A percentile compares a stretch with the other conserved stretches of the same genome.
These are phyloP conservation scores for Beaufortia kweichowensis DNA, from an alignment of 2,113 vertebrate species.

Conservation along the genomic window DNA sequence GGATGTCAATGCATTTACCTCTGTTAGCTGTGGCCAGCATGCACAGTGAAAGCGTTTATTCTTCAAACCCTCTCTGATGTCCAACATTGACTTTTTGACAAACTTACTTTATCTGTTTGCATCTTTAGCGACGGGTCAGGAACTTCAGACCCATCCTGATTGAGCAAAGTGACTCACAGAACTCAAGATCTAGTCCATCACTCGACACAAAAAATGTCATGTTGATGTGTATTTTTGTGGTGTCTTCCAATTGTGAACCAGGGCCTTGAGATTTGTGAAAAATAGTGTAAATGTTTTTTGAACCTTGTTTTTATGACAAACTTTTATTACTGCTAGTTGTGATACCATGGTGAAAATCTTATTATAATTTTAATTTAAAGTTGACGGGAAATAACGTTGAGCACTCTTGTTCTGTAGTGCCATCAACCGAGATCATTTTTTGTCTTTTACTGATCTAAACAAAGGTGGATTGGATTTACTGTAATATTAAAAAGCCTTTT, in stretches of 20 bases:
- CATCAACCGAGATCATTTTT: slow-evolving; percentile 24
- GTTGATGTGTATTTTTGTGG: slow-evolving; percentile 55
- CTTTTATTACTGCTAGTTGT: slow-evolving; percentile 57
- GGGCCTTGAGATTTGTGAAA: slow-evolving; percentile 52
- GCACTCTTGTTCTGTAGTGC: slow-evolving; percentile 24
- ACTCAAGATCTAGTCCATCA: slow-evolving; percentile 41
- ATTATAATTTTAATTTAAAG: too few species aligned
- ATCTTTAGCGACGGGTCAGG: slow-evolving; percentile 1
- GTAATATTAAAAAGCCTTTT: slow-evolving; percentile 16
- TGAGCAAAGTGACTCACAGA: slow-evolving; percentile 27
- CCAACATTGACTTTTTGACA: slow-evolving; percentile 27
- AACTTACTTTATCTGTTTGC: slow-evolving; percentile 37
- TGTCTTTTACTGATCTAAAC: slow-evolving; percentile 28
- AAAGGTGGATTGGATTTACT: slow-evolving; percentile 15
- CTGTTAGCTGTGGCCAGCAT: slow-evolving; percentile 54
- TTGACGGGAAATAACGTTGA: slow-evolving; percentile 23
- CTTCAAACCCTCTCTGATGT: slow-evolving; percentile 8
- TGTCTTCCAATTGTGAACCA: slow-evolving; percentile 44
- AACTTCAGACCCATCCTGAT: slow-evolving; percentile 14
- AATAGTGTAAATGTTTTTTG: slow-evolving; percentile 50
- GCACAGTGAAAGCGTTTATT: slow-evolving; percentile 47
- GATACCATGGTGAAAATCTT: slow-evolving; percentile 48
- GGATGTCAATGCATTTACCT: slow-evolving; percentile 43
- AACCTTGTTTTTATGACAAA: slow-evolving; percentile 52
- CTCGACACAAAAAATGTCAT: slow-evolving; percentile 42